Conservation (phyloP, 2,113 vertebrate genomes). For the Apus apus region DNA sequence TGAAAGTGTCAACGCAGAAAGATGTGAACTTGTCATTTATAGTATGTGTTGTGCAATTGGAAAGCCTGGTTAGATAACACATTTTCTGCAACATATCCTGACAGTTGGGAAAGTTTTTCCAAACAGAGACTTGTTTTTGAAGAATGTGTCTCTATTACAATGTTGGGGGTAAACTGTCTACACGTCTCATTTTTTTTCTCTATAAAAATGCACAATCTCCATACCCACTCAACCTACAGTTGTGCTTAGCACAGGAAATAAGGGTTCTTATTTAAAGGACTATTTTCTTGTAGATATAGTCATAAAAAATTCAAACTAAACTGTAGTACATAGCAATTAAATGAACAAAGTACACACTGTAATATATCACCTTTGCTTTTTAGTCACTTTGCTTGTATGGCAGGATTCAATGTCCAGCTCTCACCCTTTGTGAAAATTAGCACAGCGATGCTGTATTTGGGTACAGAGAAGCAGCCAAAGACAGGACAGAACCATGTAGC, state of each 20-base stretch:
- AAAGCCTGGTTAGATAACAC: not conserved
- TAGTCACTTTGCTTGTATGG: not conserved
- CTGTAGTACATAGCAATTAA: not conserved
- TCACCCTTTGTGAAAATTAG: not conserved
- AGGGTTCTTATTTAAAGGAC: not conserved
- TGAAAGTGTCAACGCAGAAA: conserved; percentile 12
- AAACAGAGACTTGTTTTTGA: not conserved
- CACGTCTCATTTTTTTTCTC: not conserved
- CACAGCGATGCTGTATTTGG: not conserved
- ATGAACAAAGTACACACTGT: not conserved
- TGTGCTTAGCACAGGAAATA: not conserved
- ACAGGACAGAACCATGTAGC: not conserved
- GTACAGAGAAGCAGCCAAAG: not conserved
- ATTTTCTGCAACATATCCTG: not conserved
- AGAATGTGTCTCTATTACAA: not conserved
- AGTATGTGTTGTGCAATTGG: not conserved
- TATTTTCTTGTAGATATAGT: not conserved
- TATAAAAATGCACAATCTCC: not conserved
- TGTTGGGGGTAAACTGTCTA: not conserved
- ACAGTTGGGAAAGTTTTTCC: not conserved
- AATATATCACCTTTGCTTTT: not conserved
- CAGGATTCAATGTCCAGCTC: not conserved
- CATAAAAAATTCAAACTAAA: conserved; percentile 27
- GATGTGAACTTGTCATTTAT: conserved; percentile 9
- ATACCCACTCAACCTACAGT: not conserved